These are phyloP conservation scores for Leptinotarsa juncta DNA, from an alignment of 2,888 invertebrate genomes.

Conservation along the genomic window DNA sequence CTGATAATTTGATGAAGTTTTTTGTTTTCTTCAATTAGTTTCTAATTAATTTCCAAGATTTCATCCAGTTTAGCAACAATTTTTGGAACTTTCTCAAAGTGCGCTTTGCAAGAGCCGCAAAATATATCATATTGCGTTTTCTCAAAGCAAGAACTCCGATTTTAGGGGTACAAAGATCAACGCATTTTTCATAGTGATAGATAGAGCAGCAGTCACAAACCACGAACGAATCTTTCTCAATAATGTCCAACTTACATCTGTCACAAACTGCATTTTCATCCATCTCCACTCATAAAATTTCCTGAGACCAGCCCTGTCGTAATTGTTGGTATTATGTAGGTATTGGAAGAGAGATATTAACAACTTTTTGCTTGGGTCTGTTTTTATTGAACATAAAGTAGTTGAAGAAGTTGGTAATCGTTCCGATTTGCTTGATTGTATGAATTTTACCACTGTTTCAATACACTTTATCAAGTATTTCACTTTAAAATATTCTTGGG, in stretches of 20 bases:
- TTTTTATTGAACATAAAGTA: conserved; percentile 16
- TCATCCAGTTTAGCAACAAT: background rate
- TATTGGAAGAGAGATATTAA: background rate
- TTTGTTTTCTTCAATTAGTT: conserved; percentile 1
- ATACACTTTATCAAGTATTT: conserved; percentile 9
- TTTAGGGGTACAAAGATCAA: conserved; percentile 7
- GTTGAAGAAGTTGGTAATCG: background rate
- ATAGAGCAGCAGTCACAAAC: conserved; percentile 17
- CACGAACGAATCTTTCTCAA: conserved; percentile 10
- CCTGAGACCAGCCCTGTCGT: background rate
- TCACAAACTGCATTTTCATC: background rate
- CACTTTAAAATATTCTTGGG: background rate
- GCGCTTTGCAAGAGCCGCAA: conserved; percentile 1
- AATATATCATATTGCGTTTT: conserved; percentile 21
- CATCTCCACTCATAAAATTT: background rate
- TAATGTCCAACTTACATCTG: conserved; percentile 9
- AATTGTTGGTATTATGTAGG: background rate
- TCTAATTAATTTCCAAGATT: conserved; percentile 1
- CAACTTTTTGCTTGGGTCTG: conserved; percentile 19
- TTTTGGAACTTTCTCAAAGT: background rate
- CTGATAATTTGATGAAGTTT: conserved; percentile 8
- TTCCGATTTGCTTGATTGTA: background rate
- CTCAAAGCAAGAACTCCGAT: conserved; percentile 9
- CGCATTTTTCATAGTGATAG: background rate
- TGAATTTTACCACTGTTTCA: conserved; percentile 4